phyloP scores from a whole-genome alignment of 2,113 vertebrate species.

The Lepidiolamprologus cunningtoni region DNA sequence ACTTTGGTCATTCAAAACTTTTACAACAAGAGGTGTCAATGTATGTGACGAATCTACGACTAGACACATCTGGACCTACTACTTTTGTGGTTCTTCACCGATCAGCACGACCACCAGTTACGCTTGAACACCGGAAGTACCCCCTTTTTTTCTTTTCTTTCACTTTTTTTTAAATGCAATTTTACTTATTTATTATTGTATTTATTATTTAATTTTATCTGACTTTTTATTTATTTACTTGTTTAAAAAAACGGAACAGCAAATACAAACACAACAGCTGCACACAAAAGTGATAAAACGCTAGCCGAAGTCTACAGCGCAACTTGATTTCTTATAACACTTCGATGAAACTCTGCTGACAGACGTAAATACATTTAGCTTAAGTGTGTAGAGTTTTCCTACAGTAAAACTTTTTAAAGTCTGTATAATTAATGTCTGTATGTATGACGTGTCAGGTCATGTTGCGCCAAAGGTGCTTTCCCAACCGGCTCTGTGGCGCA shows the following conservation, averaged over 20 bases:
- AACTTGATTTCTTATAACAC: neutral
- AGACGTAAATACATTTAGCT: neutral
- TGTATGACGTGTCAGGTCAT: neutral
- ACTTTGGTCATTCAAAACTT: neutral
- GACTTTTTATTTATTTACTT: neutral
- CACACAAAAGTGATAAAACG: neutral
- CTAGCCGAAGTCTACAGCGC: neutral
- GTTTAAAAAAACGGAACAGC: neutral
- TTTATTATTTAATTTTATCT: neutral
- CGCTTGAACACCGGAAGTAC: neutral
- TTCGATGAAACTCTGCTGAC: neutral
- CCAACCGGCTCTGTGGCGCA: conserved; percentile 38
- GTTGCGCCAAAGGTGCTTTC: accelerated
- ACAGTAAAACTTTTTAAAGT: neutral
- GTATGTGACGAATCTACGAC: neutral
- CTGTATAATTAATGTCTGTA: neutral
- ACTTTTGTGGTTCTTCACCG: neutral
- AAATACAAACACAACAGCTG: neutral
- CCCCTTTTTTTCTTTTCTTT: neutral
- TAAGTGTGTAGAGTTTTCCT: neutral
- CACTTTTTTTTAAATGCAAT: neutral
- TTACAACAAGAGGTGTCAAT: neutral
- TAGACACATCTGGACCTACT: neutral
- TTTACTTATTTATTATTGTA: neutral
- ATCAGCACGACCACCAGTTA: neutral